These are phyloP conservation scores for Endomychus coccineus DNA, from an alignment of 2,888 invertebrate genomes.

Conservation along the genomic window DNA sequence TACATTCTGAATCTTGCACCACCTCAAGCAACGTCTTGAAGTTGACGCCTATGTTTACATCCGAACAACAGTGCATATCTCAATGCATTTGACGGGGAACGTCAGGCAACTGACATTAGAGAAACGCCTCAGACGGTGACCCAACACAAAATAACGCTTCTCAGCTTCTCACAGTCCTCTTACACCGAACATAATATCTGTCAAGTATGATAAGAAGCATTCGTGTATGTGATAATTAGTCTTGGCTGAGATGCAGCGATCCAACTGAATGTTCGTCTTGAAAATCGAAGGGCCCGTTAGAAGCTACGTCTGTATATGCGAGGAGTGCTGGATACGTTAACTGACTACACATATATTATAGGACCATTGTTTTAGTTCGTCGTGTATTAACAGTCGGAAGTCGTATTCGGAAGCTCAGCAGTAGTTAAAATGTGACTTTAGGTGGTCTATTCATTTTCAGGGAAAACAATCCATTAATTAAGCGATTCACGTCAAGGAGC, in stretches of 20 bases:
- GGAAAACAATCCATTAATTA: conserved; percentile 17
- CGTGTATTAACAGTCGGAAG: conserved; percentile 31
- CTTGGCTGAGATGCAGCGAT: conserved; percentile 35
- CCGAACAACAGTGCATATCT: no score
- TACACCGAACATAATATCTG: conserved; percentile 40
- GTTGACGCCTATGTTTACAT: no score
- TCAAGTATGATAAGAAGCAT: conserved; percentile 44
- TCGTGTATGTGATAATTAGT: conserved; percentile 45
- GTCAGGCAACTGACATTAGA: conserved; percentile 34
- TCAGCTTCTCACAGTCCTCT: conserved; percentile 34
- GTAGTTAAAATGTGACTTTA: conserved; percentile 16
- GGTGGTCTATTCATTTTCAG: conserved; percentile 13
- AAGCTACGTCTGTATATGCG: conserved; percentile 29
- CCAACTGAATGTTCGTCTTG: conserved; percentile 25
- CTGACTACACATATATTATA: conserved; percentile 39
- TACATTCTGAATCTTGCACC: no score
- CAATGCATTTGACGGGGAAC: conserved; percentile 37
- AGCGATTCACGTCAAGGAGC: conserved; percentile 12
- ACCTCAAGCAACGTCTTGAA: no score
- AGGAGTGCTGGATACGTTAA: conserved; percentile 33
- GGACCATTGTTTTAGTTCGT: conserved; percentile 38
- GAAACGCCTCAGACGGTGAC: conserved; percentile 26
- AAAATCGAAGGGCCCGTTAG: neutral
- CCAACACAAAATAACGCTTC: conserved; percentile 15
- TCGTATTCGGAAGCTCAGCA: conserved; percentile 19